A percentile compares a stretch with the other conserved stretches of the same genome.
These are phyloP conservation scores for Brachypteracias leptosomus DNA, from an alignment of 2,113 vertebrate species.

Conservation along the genomic window DNA sequence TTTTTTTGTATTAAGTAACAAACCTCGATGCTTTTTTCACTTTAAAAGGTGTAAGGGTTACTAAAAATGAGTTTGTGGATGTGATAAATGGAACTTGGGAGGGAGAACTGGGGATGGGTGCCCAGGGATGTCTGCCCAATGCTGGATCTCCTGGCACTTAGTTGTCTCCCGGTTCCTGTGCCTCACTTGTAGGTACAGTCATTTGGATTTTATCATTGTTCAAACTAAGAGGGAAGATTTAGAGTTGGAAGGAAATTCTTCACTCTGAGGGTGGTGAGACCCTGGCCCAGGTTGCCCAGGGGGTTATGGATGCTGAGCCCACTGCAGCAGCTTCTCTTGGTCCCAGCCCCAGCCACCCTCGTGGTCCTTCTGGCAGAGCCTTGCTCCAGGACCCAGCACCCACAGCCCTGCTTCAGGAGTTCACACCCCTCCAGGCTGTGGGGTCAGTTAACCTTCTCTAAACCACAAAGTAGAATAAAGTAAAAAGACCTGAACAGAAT, in stretches of 20 bases:
- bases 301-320: background rate
- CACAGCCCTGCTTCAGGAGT: fast-evolving
- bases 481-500: background rate
- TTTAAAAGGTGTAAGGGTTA: background rate
- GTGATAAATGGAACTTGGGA: background rate
- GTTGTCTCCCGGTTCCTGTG: fast-evolving
- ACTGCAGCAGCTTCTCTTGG: background rate
- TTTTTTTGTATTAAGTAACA: background rate
- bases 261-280: too few relatives aligned
- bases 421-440: fast-evolving
- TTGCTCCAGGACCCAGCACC: fast-evolving
- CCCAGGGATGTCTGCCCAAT: too few relatives aligned
- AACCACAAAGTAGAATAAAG: background rate
- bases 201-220: background rate
- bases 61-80: background rate
- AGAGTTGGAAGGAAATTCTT: too few relatives aligned
- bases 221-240: too few relatives aligned
- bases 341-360: fast-evolving
- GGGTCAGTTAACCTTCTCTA: background rate
- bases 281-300: too few relatives aligned
- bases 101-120: background rate
- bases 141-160: too few relatives aligned
- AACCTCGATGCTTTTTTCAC: background rate
- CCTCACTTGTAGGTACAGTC: background rate
- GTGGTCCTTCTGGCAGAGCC: background rate